phyloP scores from a whole-genome alignment of 2,888 invertebrate species.

The Drosophila helvetica region DNA sequence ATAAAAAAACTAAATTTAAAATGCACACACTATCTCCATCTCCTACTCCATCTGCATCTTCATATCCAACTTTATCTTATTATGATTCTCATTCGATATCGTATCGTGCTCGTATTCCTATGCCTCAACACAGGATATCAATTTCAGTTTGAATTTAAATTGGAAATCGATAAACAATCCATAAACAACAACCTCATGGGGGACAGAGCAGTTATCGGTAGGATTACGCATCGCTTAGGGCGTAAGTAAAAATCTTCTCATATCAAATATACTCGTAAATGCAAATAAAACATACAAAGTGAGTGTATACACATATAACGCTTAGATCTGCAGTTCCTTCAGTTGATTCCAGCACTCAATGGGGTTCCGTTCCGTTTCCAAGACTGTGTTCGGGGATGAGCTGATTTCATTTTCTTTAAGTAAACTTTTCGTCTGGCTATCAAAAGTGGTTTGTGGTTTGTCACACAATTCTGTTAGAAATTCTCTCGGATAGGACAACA shows the following conservation, averaged over 20 bases:
- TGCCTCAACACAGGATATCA: conserved; percentile 13
- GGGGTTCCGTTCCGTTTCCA: conserved; percentile 17
- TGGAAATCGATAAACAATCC: conserved; percentile 23
- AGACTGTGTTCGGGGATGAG: conserved; percentile 18
- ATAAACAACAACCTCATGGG: conserved; percentile 67
- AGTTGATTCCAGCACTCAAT: conserved; percentile 40
- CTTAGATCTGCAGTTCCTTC: conserved; percentile 37
- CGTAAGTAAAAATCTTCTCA: conserved; percentile 66
- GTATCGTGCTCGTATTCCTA: conserved; percentile 2
- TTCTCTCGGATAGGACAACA: conserved; percentile 39
- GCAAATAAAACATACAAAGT: conserved; percentile 54
- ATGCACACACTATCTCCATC: conserved; percentile 27
- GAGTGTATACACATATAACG: conserved; percentile 38
- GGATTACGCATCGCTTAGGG: conserved; percentile 62
- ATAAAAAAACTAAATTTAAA: conserved; percentile 53
- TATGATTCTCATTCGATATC: conserved; percentile 43
- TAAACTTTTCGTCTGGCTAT: conserved; percentile 69
- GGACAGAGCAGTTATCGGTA: conserved; percentile 75
- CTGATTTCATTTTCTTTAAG: conserved; percentile 52
- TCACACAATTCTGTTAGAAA: conserved; percentile 76
- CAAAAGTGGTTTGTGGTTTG: conserved; percentile 32
- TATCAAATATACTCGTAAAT: conserved; percentile 65
- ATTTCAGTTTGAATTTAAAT: conserved; percentile 12
- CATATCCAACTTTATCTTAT: conserved; percentile 28
- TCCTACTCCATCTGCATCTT: neutral